These are phyloP conservation scores for Galerucella pusilla DNA, from an alignment of 2,888 invertebrate species.

Conservation along the genomic window DNA sequence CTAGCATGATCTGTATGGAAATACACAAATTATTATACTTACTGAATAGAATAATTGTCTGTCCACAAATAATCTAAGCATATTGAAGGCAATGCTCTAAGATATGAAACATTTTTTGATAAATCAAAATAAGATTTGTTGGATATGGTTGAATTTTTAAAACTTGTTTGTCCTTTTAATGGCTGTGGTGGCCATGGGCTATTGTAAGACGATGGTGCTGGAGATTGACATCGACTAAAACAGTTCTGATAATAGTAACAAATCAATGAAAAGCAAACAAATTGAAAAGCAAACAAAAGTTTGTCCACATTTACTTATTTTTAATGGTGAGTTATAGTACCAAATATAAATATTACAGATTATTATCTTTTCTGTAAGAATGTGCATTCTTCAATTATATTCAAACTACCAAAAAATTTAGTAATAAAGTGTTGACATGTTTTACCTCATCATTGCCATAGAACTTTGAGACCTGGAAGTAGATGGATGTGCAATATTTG, in stretches of 20 bases:
- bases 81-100: constrained; percentile 78
- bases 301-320: too few relatives aligned
- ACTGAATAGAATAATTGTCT: constrained; percentile 68
- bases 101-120: constrained; percentile 55
- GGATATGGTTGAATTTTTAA: constrained; percentile 55
- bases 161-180: constrained; percentile 54
- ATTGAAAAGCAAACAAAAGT: too few relatives aligned
- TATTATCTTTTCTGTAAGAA: too few relatives aligned
- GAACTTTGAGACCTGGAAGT: constrained; percentile 67
- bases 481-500: constrained; percentile 47
- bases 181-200: constrained; percentile 57
- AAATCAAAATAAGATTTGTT: constrained; percentile 61
- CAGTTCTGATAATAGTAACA: constrained; percentile 8
- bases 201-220: constrained; percentile 57
- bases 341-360: too few relatives aligned
- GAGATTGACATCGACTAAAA: constrained; percentile 67
- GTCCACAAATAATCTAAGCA: constrained; percentile 93
- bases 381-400: too few relatives aligned
- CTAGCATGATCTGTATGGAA: too few relatives aligned
- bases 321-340: too few relatives aligned
- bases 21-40: constrained; percentile 36
- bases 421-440: neutral
- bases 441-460: constrained; percentile 67
- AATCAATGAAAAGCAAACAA: neutral
- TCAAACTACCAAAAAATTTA: neutral